Evolutionary conservation across 2,113 vertebrate species (phyloP).

Genomic region (Aix galericulata): DNA sequence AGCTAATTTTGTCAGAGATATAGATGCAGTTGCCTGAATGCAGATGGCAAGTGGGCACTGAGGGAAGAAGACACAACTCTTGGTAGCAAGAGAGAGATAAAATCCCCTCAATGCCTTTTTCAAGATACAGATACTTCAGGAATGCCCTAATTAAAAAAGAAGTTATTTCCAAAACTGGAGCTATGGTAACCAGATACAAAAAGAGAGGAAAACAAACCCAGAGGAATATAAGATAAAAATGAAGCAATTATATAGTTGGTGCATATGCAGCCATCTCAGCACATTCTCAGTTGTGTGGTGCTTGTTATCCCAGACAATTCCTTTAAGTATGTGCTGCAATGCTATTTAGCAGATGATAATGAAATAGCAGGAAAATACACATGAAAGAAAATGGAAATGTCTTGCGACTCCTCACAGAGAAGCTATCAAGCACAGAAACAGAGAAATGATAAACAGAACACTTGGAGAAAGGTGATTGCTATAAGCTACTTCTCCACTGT

Average conservation of each 20-base stretch:
- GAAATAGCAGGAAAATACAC: not conserved
- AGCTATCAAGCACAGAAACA: not conserved
- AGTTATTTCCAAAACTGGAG: not conserved
- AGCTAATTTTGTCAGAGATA: not conserved
- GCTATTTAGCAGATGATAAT: conserved; percentile 19
- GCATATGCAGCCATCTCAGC: conserved; percentile 1
- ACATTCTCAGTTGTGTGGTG: not conserved
- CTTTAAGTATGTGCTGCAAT: not conserved
- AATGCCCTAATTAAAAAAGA: not conserved
- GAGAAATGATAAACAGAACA: not conserved
- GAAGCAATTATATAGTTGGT: not conserved
- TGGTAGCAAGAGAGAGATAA: rapidly evolving
- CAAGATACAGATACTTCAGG: not conserved
- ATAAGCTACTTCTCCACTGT: not conserved
- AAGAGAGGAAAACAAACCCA: not conserved
- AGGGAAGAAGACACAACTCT: not conserved
- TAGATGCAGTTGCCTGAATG: not conserved
- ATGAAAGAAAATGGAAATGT: not conserved
- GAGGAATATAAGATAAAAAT: conserved; percentile 5
- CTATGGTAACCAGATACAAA: not conserved
- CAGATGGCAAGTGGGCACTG: not conserved
- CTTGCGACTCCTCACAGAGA: not conserved
- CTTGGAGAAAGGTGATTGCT: not conserved
- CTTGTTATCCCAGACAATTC: not conserved
- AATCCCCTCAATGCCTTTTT: not conserved